Conservation (phyloP, 2,888 invertebrate species). For the Lissonota sp. region DNA sequence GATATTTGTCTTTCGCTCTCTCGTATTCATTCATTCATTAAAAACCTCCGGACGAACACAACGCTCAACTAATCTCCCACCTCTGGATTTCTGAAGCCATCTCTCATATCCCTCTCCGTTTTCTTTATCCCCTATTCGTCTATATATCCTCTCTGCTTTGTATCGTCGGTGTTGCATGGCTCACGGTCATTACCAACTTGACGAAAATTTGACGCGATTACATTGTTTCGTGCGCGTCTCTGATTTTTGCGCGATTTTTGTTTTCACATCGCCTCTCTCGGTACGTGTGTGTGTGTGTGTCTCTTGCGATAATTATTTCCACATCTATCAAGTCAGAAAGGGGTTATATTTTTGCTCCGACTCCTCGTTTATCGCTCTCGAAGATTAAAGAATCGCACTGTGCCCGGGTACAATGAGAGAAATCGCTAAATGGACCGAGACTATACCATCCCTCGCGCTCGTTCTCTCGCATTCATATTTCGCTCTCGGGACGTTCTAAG, state of each 20-base stretch:
- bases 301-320: slow-evolving; percentile 83
- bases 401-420: slow-evolving; percentile 73
- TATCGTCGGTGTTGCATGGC: slow-evolving; percentile 77
- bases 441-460: slow-evolving; percentile 55
- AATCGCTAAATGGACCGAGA: slow-evolving; percentile 72
- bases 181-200: slow-evolving; percentile 80
- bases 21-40: slow-evolving; percentile 8
- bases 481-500: slow-evolving; percentile 12
- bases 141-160: slow-evolving; percentile 38
- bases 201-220: slow-evolving; percentile 80
- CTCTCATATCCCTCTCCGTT: slow-evolving; percentile 54
- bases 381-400: slow-evolving; percentile 79
- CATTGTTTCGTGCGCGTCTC: slow-evolving; percentile 67
- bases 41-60: slow-evolving; percentile 11
- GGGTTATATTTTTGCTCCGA: slow-evolving; percentile 64
- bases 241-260: slow-evolving; percentile 52
- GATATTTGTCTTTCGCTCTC: slow-evolving; percentile 31
- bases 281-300: slow-evolving; percentile 71
- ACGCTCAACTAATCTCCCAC: slow-evolving; percentile 5
- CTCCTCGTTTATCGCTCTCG: slow-evolving; percentile 65
- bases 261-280: slow-evolving; percentile 60
- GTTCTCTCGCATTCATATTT: slow-evolving; percentile 25
- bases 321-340: slow-evolving; percentile 81
- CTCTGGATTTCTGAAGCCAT: slow-evolving; percentile 37
- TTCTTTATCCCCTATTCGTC: slow-evolving; percentile 43